Base-by-base conservation (phyloP, 2,888 invertebrate species). In the Resseliella maxima region DNA sequence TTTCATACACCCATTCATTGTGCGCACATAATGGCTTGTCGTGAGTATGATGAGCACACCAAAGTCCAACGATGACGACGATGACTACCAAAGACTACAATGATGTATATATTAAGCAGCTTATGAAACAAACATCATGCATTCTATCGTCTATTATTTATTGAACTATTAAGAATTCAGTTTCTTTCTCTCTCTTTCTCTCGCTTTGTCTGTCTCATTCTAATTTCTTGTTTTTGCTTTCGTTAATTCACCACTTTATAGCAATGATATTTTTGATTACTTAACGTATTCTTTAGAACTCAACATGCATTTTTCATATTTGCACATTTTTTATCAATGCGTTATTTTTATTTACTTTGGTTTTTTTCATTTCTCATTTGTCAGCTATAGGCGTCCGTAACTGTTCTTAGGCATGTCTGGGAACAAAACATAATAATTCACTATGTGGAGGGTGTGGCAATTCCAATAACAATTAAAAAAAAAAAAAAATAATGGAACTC, bases 141-240 rank as follows among this genome's bases (percentile, higher is more conserved):
- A 31, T 72, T 1, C 72, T 15, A 72, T 72, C 31, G 31, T 31
- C n/a, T n/a, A n/a, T 35, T 72, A 72, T 72, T 72, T 72, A 72
- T 72, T 72, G 72, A 72, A 72, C 72, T 72, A 72, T 72, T 72
- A 72, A 72, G 72, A 72, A 31, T 72, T 59, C 59, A 59, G 24
- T 27, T 5, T 72, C 6, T 31, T 27, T 35, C 31, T 27, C 31
- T 12, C 31, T 72, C 0, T 0, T 72, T 27, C 24, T n/a, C 50
- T 24, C 59, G 15, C 24, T 24, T 10, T 59, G 24, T 24, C 59
- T 59, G 24, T 24, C 41, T 41, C 5, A 41, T 41, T 41, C 12
- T 12, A 41, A n/a, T n/a, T n/a, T n/a, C n/a, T n/a, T n/a, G n/a
- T n/a, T n/a, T 50, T 50, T 18, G 18, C 46, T 18, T 15, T 15